phyloP scores from a whole-genome alignment of 1,140 invertebrate genomes.

The Trachymyrmex septentrionalis region DNA sequence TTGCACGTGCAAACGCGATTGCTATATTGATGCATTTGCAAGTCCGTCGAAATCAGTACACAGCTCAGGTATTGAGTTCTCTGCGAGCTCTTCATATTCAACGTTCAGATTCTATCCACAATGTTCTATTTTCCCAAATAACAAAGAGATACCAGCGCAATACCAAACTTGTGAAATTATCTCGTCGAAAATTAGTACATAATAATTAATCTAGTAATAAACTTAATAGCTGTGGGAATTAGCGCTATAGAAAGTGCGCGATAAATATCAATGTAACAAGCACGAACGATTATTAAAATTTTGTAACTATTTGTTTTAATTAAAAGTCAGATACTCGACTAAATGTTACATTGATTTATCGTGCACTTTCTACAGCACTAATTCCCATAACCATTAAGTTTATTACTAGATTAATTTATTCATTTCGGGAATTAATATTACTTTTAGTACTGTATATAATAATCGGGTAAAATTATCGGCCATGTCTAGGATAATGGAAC shows the following conservation, averaged over 20 bases:
- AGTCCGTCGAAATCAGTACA: conserved; percentile 1
- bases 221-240: too few species aligned
- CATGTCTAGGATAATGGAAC: not conserved
- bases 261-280: too few species aligned
- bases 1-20: not conserved
- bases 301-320: too few species aligned
- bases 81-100: not conserved
- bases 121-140: not conserved
- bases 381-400: too few species aligned
- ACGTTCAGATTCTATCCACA: not conserved
- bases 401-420: too few species aligned
- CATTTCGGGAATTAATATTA: too few species aligned
- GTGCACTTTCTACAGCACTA: too few species aligned
- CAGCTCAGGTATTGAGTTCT: not conserved
- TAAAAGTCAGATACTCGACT: too few species aligned
- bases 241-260: too few species aligned
- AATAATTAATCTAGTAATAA: too few species aligned
- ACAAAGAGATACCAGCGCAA: not conserved
- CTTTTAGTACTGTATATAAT: not conserved
- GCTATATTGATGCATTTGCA: not conserved
- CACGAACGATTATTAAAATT: too few species aligned
- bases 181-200: not conserved
- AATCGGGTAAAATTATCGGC: not conserved
- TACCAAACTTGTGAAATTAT: not conserved
- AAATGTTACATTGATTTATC: too few species aligned